phyloP scores from a whole-genome alignment of 1,140 invertebrate species.

The Drosophila sechellia region DNA sequence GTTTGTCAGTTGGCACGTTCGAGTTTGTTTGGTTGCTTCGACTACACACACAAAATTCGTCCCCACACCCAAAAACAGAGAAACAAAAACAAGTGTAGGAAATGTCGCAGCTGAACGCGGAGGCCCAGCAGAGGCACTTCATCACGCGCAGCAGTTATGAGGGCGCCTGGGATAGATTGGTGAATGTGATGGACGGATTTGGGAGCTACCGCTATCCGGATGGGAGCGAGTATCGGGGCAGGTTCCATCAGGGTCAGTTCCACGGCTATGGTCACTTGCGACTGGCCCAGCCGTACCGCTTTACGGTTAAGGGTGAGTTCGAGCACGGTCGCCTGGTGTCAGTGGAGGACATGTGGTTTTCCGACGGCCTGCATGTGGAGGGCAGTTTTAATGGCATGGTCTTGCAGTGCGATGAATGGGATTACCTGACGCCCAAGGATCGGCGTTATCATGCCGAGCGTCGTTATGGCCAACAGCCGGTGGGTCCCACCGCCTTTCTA shows the following conservation, averaged over 20 bases:
- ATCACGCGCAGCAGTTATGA: constrained; percentile 66
- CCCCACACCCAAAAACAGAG: too few relatives aligned
- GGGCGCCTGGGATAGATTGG: constrained; percentile 49
- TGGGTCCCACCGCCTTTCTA: constrained; percentile 61
- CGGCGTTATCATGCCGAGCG: constrained; percentile 64
- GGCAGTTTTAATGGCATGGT: constrained; percentile 29
- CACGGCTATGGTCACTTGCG: constrained; percentile 67
- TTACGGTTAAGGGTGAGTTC: constrained; percentile 70
- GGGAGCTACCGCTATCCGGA: constrained; percentile 72
- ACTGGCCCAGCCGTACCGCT: constrained; percentile 55
- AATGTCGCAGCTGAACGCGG: constrained; percentile 1
- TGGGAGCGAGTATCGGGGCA: constrained; percentile 71
- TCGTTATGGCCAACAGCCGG: constrained; percentile 55
- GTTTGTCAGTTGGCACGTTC: constrained; percentile 19
- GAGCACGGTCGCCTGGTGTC: constrained; percentile 42
- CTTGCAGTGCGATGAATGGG: constrained; percentile 52
- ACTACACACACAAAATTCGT: not conserved
- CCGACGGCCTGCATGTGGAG: constrained; percentile 58
- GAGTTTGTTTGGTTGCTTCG: constrained; percentile 19
- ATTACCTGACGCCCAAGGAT: constrained; percentile 59
- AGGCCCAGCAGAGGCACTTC: constrained; percentile 25
- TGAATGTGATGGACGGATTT: constrained; percentile 73
- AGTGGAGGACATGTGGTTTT: constrained; percentile 73
- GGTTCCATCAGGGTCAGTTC: constrained; percentile 57
- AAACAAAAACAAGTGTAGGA: not conserved